phyloP scores from a whole-genome alignment of 2,888 invertebrate species.

The Agonopterix heracliana region DNA sequence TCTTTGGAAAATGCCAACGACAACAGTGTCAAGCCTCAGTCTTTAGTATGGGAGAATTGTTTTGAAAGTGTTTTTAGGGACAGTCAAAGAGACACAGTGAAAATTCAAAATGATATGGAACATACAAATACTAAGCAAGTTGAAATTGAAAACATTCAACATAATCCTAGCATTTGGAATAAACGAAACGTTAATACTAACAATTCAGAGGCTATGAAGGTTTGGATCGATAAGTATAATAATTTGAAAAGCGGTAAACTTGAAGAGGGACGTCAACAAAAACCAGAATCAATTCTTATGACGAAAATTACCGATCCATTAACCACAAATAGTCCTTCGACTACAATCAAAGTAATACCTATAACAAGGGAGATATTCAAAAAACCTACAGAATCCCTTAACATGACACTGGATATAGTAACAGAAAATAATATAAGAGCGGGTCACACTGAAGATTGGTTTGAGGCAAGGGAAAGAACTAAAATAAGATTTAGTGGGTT shows the following conservation, averaged over 20 bases:
- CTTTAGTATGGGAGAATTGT: constrained; percentile 59
- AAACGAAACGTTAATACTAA: constrained; percentile 45
- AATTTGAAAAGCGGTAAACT: constrained; percentile 40
- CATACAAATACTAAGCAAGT: constrained; percentile 20
- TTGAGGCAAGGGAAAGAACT: constrained; percentile 52
- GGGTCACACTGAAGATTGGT: constrained; percentile 57
- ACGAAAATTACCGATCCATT: constrained; percentile 30
- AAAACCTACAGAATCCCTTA: constrained; percentile 28
- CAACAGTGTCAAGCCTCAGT: constrained; percentile 27
- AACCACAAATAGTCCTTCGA: constrained; percentile 16
- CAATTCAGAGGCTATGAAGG: constrained; percentile 37
- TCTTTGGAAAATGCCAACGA: constrained; percentile 12
- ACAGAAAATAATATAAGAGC: constrained; percentile 49
- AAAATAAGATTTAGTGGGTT: constrained; percentile 67
- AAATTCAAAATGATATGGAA: constrained; percentile 35
- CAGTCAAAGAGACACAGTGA: constrained; percentile 25
- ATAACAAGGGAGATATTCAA: constrained; percentile 54
- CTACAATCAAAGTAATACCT: constrained; percentile 41
- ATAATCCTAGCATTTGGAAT: constrained; percentile 35
- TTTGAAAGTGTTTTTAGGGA: constrained; percentile 44
- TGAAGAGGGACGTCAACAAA: constrained; percentile 40
- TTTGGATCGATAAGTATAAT: constrained; percentile 54
- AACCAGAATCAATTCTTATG: constrained; percentile 30
- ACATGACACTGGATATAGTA: constrained; percentile 35
- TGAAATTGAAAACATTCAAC: constrained; percentile 17